phyloP scores from a whole-genome alignment of 2,888 invertebrate genomes.

The Clusia tigrina region DNA sequence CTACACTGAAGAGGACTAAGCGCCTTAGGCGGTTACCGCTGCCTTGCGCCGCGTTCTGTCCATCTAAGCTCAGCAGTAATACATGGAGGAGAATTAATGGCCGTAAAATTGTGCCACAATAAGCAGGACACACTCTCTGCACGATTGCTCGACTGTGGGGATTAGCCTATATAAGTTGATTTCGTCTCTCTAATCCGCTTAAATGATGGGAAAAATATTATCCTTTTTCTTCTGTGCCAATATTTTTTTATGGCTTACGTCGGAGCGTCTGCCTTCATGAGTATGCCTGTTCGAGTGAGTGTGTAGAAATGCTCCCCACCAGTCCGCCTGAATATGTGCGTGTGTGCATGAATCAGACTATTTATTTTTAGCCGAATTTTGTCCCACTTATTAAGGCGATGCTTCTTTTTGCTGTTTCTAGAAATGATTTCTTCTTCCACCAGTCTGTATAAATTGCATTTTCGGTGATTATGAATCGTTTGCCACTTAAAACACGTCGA shows the following conservation, averaged over 20 bases:
- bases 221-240: neutral
- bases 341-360: neutral
- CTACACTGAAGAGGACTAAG: no score
- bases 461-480: neutral
- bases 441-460: conserved; percentile 1
- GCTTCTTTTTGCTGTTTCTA: neutral
- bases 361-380: neutral
- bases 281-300: no score
- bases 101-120: no score
- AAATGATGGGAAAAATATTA: neutral
- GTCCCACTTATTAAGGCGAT: neutral
- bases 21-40: no score
- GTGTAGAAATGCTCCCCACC: no score
- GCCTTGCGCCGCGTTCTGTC: no score
- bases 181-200: neutral
- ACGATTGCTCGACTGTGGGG: neutral
- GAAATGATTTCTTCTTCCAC: neutral
- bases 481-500: no score
- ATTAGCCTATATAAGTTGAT: neutral
- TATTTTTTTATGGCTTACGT: neutral
- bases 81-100: no score
- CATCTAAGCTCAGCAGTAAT: no score
- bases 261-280: no score
- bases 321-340: no score
- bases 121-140: no score